phyloP scores from a whole-genome alignment of 2,797 vertebrate genomes.

The Paratrypauchen microcephalus region DNA sequence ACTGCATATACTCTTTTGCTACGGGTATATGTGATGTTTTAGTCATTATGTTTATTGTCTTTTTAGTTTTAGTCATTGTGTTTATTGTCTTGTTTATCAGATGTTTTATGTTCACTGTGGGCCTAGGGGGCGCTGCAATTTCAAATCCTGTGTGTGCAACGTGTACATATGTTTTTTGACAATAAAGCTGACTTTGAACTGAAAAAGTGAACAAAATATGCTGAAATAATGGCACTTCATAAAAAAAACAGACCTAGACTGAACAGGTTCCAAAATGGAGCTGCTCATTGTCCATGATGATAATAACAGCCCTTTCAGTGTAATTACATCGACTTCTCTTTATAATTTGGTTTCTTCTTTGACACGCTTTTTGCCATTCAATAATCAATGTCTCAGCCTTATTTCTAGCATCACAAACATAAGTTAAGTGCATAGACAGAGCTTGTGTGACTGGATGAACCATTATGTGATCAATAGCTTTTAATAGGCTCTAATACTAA shows the following conservation, averaged over 20 bases:
- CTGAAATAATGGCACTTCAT: background rate
- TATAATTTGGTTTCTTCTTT: background rate
- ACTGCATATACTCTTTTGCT: no score
- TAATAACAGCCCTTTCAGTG: slow-evolving; percentile 3
- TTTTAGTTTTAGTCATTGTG: no score
- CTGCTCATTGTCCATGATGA: background rate
- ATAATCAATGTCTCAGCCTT: background rate
- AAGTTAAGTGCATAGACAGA: slow-evolving; percentile 24
- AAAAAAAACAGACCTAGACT: background rate
- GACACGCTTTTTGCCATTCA: background rate
- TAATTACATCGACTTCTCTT: slow-evolving; percentile 3
- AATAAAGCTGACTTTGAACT: no score
- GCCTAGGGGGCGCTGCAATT: no score
- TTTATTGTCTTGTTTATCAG: no score
- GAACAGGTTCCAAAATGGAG: background rate
- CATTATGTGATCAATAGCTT: slow-evolving; percentile 40
- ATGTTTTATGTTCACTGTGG: no score
- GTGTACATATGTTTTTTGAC: no score
- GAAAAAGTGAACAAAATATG: background rate
- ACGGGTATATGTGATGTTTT: no score
- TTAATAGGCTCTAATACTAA: slow-evolving; percentile 34
- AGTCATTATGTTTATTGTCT: no score
- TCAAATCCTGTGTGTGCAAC: no score
- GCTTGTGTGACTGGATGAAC: slow-evolving; percentile 29
- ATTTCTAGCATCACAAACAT: slow-evolving; percentile 8